Percentiles rank a stretch among this genome's conserved stretches.
phyloP scores from a whole-genome alignment of 2,797 vertebrate genomes.

The Labeo calbasu region DNA sequence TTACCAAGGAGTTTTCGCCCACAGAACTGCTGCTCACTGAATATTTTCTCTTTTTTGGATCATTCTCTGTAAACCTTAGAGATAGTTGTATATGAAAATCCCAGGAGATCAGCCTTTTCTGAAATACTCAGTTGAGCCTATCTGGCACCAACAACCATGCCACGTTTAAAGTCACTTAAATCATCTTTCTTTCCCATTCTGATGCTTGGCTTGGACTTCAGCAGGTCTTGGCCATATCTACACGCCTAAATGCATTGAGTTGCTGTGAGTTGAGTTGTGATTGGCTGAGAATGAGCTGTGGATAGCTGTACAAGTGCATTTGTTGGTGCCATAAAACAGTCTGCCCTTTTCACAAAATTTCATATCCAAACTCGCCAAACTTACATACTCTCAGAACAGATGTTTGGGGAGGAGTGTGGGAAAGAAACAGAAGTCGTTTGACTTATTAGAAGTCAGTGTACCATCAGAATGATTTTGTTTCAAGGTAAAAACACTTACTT shows the following conservation, averaged over 20 bases:
- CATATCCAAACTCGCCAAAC: neutral
- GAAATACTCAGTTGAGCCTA: neutral
- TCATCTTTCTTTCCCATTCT: no score
- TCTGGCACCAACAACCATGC: neutral
- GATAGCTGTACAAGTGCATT: neutral
- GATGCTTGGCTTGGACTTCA: neutral
- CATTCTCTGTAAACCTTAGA: neutral
- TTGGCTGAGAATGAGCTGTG: neutral
- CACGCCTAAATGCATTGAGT: neutral
- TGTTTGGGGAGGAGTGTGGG: neutral
- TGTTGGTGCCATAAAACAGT: neutral
- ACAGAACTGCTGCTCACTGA: neutral
- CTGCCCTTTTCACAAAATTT: neutral
- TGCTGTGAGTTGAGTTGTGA: neutral
- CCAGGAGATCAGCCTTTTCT: neutral
- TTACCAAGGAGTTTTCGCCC: neutral
- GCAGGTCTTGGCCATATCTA: neutral
- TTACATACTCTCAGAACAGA: neutral
- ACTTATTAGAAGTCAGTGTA: neutral
- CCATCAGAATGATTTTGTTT: neutral
- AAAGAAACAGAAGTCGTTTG: neutral
- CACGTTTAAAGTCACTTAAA: no score
- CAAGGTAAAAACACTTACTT: neutral
- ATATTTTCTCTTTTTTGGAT: neutral
- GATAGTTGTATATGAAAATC: neutral